Evolutionary conservation across 2,113 vertebrate genomes (phyloP), one percentile per base, ranked within the genome.

Genomic region (Brachirus orientalis): DNA sequence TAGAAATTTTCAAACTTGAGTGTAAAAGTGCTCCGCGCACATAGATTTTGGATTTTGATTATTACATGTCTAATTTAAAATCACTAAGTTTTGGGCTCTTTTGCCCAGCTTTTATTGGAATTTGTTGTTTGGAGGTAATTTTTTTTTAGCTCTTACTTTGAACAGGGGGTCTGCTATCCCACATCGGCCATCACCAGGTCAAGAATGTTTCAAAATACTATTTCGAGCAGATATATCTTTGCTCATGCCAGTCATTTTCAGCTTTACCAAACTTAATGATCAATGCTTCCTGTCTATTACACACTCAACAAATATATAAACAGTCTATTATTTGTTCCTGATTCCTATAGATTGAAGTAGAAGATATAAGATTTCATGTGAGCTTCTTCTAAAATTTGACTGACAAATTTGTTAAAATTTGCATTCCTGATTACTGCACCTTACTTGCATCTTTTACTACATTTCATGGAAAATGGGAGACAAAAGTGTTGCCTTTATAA

Each of bases 151-250:
- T 58, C 47, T 45, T 45, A 38, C 45, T 63, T 47, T 43, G 18
- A 36, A 55, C 7, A 45, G 38, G 14, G 6, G 6, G 48, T 55
- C n/a, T 28, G 3, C 22, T n/a, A 69, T 40, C 52, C 37, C 5
- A 41, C 10, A 1, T 55, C 17, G 18, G 12, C 33, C 41, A 37
- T 67, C 46, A 65, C 63, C 41, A 22, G 48, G 70, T 52, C 10
- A 41, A 57, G 57, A 73, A 67, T 67, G 38, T 16, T 45, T 22
- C 28, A 22, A 67, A 56, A 57, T 14, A 55, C 62, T 6, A 41
- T n/a, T n/a, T n/a, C n/a, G 41, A 13, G 28, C 18, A 37, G 1
- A 9, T 28, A 43, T 13, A 28, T n/a, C 11, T 22, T n/a, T 12
- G 2, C 19, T 45, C 16, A 48, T 4, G 1, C 41, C 40, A 65